Evolutionary conservation across 53 echinoderm and acorn worm species (phyloP).

Genomic region (Henricia sp.): DNA sequence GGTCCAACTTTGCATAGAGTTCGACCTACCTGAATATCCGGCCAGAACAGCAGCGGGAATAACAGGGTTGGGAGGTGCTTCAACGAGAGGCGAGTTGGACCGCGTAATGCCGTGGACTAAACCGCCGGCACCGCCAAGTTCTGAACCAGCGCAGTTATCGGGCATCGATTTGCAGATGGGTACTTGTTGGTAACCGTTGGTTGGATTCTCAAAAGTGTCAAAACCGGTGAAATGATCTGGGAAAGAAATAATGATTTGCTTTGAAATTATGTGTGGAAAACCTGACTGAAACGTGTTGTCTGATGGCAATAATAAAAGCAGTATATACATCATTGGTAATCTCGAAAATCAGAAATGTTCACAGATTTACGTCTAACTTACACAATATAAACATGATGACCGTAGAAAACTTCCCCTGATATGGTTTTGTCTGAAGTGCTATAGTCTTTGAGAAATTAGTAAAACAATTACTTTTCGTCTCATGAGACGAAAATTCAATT

Average conservation of each 20-base stretch:
- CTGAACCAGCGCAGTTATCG: constrained; percentile 73
- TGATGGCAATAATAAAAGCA: not conserved
- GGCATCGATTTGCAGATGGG: constrained; percentile 82
- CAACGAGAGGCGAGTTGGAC: constrained; percentile 74
- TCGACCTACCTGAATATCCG: constrained; percentile 99
- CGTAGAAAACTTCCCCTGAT: too few species aligned
- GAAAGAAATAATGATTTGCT: not conserved
- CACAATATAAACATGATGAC: too few species aligned
- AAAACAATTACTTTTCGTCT: too few species aligned
- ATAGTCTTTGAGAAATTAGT: too few species aligned
- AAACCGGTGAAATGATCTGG: constrained; percentile 73
- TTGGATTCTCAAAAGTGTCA: constrained; percentile 74
- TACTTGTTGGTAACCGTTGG: constrained; percentile 70
- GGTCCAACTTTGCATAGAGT: too few species aligned
- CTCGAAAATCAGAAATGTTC: too few species aligned
- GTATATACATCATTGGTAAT: too few species aligned
- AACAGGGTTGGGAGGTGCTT: constrained; percentile 83
- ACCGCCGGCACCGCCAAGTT: constrained; percentile 69
- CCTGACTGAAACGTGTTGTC: not conserved
- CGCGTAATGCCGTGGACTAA: constrained; percentile 67
- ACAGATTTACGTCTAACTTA: too few species aligned
- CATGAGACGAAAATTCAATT: too few species aligned
- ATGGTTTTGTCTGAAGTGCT: too few species aligned
- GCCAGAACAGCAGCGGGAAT: constrained; percentile 98
- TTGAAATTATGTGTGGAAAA: not conserved